Conservation (phyloP, 1,140 invertebrate genomes). For the Brachionus rotundiformis region DNA sequence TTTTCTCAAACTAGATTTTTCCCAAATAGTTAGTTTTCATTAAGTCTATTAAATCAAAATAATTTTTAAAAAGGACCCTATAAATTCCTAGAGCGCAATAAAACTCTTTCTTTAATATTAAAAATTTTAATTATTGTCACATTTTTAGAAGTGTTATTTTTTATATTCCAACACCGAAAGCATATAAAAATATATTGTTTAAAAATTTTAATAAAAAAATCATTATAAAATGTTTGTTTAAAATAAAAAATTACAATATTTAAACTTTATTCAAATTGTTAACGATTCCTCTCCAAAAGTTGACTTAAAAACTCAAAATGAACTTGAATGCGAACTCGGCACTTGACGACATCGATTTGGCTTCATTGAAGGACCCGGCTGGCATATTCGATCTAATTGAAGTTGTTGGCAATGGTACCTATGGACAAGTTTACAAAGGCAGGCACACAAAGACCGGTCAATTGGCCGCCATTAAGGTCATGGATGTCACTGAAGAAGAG, state of each 20-base stretch:
- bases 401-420: conserved; percentile 99
- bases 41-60: too few relatives aligned
- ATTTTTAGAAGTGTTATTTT: background rate
- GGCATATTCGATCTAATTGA: conserved; percentile 99
- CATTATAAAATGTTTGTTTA: conserved; percentile 33
- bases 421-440: conserved; percentile 99
- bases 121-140: background rate
- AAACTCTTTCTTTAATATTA: background rate
- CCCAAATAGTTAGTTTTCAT: too few relatives aligned
- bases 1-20: too few relatives aligned
- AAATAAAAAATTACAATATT: conserved; percentile 23
- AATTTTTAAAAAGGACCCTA: too few relatives aligned
- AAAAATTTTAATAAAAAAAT: conserved; percentile 22
- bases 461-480: conserved; percentile 98
- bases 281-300: background rate
- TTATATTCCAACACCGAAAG: background rate
- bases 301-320: background rate
- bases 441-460: conserved; percentile 99
- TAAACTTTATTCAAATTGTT: background rate
- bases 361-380: conserved; percentile 82
- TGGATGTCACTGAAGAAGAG: conserved; percentile 99
- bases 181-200: background rate
- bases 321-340: background rate
- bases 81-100: too few relatives aligned
- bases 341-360: conserved; percentile 44